Evolutionary conservation across 2,888 invertebrate genomes (phyloP).

Genomic region (Eupithecia centaureata): DNA sequence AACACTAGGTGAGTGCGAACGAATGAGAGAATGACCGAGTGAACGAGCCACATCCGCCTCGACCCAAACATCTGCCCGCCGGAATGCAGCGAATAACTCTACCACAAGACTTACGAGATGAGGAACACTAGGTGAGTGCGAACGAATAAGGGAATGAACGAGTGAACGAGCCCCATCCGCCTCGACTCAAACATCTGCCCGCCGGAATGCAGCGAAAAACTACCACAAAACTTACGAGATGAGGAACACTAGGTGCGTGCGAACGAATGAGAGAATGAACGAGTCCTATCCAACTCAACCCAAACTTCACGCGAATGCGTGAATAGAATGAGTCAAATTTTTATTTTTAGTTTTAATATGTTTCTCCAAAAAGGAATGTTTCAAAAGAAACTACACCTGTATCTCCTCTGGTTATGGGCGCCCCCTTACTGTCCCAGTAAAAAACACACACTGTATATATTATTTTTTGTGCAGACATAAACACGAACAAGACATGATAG

Average conservation of each 20-base stretch:
- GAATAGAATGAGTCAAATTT: no score
- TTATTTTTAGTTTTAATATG: no score
- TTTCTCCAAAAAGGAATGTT: no score
- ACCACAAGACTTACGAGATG: slow-evolving; percentile 57
- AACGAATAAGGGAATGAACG: not conserved
- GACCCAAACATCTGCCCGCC: not conserved
- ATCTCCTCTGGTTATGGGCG: no score
- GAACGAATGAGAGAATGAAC: not conserved
- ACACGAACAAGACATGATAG: slow-evolving; percentile 84
- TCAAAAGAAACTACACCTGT: no score
- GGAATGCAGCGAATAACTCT: not conserved
- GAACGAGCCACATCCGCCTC: not conserved
- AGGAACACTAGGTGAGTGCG: slow-evolving; percentile 80
- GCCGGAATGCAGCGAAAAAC: not conserved
- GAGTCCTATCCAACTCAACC: not conserved
- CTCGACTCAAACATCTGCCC: not conserved
- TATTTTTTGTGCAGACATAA: slow-evolving; percentile 58
- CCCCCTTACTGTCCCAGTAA: no score
- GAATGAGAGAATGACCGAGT: not conserved
- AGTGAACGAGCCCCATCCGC: not conserved
- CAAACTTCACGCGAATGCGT: no score
- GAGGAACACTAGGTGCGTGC: slow-evolving; percentile 81
- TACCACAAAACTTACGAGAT: slow-evolving; percentile 57
- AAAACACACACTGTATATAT: no score
- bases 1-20: slow-evolving; percentile 73